These are phyloP conservation scores for Bubo blakistoni DNA, from an alignment of 2,113 vertebrate genomes.

Conservation along the genomic window DNA sequence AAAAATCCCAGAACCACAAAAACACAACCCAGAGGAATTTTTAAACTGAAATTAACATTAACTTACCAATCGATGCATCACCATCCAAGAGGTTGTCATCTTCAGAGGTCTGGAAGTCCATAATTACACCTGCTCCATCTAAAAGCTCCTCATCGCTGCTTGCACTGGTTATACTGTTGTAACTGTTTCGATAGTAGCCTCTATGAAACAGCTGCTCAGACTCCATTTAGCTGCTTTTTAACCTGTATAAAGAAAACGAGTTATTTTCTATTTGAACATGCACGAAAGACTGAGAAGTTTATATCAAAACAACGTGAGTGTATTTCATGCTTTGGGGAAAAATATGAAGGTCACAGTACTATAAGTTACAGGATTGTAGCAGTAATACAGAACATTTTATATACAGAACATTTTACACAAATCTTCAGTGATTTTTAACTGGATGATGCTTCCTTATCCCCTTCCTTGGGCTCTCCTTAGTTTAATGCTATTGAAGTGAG, in stretches of 20 bases:
- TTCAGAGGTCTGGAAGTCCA: conserved; percentile 99
- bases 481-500: background rate
- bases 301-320: background rate
- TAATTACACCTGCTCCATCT: conserved; percentile 93
- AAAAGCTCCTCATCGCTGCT: conserved; percentile 98
- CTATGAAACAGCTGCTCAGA: conserved; percentile 98
- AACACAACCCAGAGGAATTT: background rate
- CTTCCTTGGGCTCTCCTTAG: background rate
- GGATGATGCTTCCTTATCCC: background rate
- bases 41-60: background rate
- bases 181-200: conserved; percentile 95
- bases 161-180: conserved; percentile 97
- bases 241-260: conserved; percentile 64
- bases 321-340: background rate
- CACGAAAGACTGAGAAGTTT: background rate
- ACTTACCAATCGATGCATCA: conserved; percentile 90
- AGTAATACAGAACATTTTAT: background rate
- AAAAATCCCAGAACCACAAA: background rate
- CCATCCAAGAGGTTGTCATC: conserved; percentile 97
- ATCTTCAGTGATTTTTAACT: background rate
- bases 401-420: background rate
- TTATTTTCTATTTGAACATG: background rate
- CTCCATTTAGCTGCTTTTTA: conserved; percentile 93
- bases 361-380: background rate
- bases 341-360: background rate